phyloP scores from a whole-genome alignment of 1,140 invertebrate genomes.

The Araneus ventricosus region DNA sequence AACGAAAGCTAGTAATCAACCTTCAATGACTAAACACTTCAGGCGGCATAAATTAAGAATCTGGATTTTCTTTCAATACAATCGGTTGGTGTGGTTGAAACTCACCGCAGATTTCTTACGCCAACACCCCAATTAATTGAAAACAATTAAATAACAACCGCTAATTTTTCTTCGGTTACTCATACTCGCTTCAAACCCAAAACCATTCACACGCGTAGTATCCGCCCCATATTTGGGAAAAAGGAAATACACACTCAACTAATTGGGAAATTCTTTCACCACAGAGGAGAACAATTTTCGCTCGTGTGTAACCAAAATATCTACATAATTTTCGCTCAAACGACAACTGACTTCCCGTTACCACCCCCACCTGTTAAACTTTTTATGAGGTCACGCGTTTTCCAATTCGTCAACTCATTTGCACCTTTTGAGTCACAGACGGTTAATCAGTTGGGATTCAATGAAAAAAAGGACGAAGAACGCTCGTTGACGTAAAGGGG shows the following conservation, averaged over 20 bases:
- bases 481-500: not conserved
- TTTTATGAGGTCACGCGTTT: not conserved
- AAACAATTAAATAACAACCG: not conserved
- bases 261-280: slow-evolving; percentile 12
- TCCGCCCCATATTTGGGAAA: not conserved
- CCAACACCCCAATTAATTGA: not conserved
- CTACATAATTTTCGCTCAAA: not conserved
- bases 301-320: not conserved
- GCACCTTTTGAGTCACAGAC: slow-evolving; percentile 14
- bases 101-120: not conserved
- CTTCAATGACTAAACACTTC: too few relatives aligned
- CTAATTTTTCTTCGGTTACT: not conserved
- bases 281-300: not conserved
- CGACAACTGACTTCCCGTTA: not conserved
- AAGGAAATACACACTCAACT: not conserved
- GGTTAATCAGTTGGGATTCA: not conserved
- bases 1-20: too few relatives aligned
- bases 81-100: too few relatives aligned
- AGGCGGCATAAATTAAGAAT: too few relatives aligned
- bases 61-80: too few relatives aligned
- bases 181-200: not conserved
- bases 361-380: slow-evolving; percentile 1
- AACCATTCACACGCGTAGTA: not conserved
- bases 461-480: not conserved
- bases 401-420: slow-evolving; percentile 13